phyloP scores from a whole-genome alignment of 2,888 invertebrate genomes.

The Oligia latruncula region DNA sequence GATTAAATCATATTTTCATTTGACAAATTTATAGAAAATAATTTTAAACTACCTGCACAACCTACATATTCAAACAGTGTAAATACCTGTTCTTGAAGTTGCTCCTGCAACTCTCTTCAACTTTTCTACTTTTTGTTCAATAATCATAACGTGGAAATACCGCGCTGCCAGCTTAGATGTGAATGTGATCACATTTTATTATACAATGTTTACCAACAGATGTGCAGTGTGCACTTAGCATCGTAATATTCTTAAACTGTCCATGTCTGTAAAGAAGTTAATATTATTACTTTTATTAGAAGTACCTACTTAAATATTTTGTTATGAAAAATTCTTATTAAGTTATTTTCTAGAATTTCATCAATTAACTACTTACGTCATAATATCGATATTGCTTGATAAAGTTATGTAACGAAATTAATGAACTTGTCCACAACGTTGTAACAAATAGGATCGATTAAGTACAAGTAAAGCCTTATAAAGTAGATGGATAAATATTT shows the following conservation, averaged over 20 bases:
- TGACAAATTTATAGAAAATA: slow-evolving; percentile 74
- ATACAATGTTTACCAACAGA: slow-evolving; percentile 27
- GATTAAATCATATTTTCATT: slow-evolving; percentile 45
- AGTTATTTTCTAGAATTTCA: slow-evolving; percentile 1
- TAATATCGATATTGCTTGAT: neutral
- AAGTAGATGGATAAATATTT: slow-evolving; percentile 61
- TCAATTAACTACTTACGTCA: neutral
- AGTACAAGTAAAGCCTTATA: slow-evolving; percentile 51
- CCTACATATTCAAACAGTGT: slow-evolving; percentile 89
- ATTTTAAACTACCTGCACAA: slow-evolving; percentile 83
- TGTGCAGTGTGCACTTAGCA: slow-evolving; percentile 3
- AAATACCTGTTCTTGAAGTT: slow-evolving; percentile 90
- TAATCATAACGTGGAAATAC: slow-evolving; percentile 88
- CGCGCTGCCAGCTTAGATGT: slow-evolving; percentile 58
- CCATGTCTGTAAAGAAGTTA: neutral
- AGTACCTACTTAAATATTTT: neutral
- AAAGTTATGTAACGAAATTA: slow-evolving; percentile 33
- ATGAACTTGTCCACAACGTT: slow-evolving; percentile 42
- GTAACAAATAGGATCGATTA: slow-evolving; percentile 58
- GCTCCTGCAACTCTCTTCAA: slow-evolving; percentile 89
- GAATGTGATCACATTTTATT: slow-evolving; percentile 47
- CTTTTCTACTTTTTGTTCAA: slow-evolving; percentile 90
- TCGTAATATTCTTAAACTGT: neutral
- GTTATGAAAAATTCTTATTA: neutral
- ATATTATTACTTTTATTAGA: neutral